These are phyloP conservation scores for Catharus fuscescens DNA, from an alignment of 2,113 vertebrate genomes.

Conservation along the genomic window DNA sequence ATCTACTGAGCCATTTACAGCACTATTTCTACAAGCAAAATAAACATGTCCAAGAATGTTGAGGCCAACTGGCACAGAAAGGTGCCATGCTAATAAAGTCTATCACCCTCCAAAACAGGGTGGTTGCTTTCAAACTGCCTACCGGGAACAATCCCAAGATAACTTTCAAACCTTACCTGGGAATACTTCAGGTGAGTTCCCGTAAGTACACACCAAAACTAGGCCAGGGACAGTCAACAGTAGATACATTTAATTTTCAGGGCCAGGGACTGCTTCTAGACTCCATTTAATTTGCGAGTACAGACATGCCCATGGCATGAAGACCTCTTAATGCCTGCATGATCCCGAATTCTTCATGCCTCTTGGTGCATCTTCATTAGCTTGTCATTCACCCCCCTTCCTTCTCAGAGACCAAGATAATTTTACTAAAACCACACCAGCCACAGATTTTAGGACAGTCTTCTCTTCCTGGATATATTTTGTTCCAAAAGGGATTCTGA, in stretches of 20 bases:
- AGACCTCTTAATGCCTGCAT: background rate
- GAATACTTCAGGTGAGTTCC: constrained; percentile 27
- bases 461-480: background rate
- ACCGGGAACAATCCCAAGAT: background rate
- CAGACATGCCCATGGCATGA: background rate
- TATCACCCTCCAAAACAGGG: background rate
- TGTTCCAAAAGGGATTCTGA: background rate
- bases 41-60: background rate
- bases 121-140: constrained; percentile 6
- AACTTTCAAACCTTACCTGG: background rate
- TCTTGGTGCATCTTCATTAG: background rate
- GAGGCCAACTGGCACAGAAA: constrained; percentile 23
- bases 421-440: background rate
- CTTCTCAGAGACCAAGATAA: background rate
- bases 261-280: background rate
- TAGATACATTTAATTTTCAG: background rate
- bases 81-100: background rate
- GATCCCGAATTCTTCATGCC: background rate
- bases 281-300: background rate
- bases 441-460: background rate
- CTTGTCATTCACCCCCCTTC: background rate
- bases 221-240: background rate
- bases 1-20: background rate
- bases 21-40: constrained; percentile 19
- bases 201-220: background rate